These are phyloP conservation scores for Littorina saxatilis DNA, from an alignment of 1,140 invertebrate species.

Conservation along the genomic window DNA sequence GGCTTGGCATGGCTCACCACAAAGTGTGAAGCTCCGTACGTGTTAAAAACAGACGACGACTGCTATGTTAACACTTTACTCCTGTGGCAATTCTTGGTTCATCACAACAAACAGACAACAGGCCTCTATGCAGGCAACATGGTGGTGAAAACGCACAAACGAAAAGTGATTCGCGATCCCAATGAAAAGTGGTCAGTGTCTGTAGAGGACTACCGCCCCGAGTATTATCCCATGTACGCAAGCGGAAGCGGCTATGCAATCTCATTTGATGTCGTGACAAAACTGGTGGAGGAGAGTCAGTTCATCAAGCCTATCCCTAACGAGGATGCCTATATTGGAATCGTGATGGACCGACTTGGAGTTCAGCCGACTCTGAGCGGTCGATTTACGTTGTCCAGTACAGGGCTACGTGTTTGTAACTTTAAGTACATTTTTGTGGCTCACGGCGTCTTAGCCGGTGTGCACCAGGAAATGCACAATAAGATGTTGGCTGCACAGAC, in stretches of 20 bases:
- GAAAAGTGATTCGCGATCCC: constrained; percentile 53
- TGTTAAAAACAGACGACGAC: constrained; percentile 69
- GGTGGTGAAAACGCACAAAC: constrained; percentile 39
- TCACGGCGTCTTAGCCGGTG: constrained; percentile 51
- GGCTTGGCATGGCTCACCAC: constrained; percentile 56
- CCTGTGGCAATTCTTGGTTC: constrained; percentile 56
- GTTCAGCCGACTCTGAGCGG: constrained; percentile 52
- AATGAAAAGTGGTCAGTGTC: constrained; percentile 59
- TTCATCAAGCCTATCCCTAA: constrained; percentile 59
- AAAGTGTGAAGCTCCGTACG: constrained; percentile 52
- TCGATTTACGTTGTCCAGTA: constrained; percentile 56
- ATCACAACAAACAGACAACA: constrained; percentile 47
- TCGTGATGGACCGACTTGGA: constrained; percentile 52
- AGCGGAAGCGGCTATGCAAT: constrained; percentile 66
- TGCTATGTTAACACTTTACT: constrained; percentile 65
- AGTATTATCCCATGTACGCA: constrained; percentile 62
- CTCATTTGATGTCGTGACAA: constrained; percentile 59
- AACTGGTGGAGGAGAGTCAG: constrained; percentile 51
- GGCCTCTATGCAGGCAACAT: constrained; percentile 65
- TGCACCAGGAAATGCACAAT: constrained; percentile 47
- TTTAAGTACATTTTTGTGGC: constrained; percentile 62
- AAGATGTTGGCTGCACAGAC: constrained; percentile 50
- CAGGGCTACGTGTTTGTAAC: constrained; percentile 62
- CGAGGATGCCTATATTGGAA: constrained; percentile 67
- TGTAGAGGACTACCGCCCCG: constrained; percentile 46